Percentiles rank a stretch among this genome's conserved stretches.
phyloP scores from a whole-genome alignment of 2,113 vertebrate species.

The Thermophis baileyi region DNA sequence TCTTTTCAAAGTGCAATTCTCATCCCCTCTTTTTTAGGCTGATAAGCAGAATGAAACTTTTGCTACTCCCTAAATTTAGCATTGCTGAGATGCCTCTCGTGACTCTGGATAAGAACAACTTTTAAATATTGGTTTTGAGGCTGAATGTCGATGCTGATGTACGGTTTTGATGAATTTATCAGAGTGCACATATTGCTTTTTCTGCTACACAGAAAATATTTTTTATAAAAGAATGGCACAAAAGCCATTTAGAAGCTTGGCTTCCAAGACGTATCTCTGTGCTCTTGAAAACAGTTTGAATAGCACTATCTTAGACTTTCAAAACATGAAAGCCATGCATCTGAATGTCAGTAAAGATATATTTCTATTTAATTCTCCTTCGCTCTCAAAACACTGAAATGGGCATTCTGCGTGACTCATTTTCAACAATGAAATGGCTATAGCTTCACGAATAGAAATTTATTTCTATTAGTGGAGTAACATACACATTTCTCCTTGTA shows the following conservation, averaged over 20 bases:
- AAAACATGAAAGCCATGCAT: not conserved
- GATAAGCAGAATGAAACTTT: not conserved
- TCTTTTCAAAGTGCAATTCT: not conserved
- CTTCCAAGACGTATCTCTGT: not conserved
- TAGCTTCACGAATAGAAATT: not conserved
- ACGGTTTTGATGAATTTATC: not conserved
- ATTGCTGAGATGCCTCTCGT: not conserved
- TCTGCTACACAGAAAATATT: not conserved
- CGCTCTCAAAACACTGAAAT: not conserved
- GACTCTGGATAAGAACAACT: not conserved
- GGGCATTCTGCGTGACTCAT: conserved; percentile 16
- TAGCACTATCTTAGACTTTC: not conserved
- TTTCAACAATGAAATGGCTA: conserved; percentile 4
- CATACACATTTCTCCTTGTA: not conserved
- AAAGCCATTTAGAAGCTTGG: not conserved
- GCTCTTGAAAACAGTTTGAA: not conserved
- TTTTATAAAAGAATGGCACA: not conserved
- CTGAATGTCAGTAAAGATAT: not conserved
- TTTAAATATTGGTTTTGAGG: not conserved
- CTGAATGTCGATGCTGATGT: not conserved
- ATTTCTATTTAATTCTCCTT: not conserved
- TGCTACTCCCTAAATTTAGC: not conserved
- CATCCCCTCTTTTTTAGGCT: not conserved
- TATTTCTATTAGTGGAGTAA: conserved; percentile 30
- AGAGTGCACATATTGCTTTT: not conserved